Base-by-base conservation (phyloP, 2,888 invertebrate genomes). In the Leptinotarsa haldemani region DNA sequence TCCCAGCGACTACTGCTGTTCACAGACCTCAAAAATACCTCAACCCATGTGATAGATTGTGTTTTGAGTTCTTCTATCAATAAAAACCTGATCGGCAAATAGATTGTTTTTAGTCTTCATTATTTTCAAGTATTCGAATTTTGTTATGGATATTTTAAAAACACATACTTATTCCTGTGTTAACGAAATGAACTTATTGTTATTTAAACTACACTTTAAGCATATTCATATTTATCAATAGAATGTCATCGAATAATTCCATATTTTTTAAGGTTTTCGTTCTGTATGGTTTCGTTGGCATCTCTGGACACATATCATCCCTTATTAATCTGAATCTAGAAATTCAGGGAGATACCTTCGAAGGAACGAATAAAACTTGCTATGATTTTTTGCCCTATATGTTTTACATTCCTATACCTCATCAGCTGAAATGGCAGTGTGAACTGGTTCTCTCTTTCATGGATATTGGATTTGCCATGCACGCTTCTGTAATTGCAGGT, bases 401-500 rank as follows among this genome's bases (percentile, higher is more conserved):
- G 63, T 81, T 77, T 70, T 74, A 77, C 47, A 80, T 77, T 64
- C 82, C 82, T 0, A 79, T 81, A 65, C 74, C 75, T 5, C 68
- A 74, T 2, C 71, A 76, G 4, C 79, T 77, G 4, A 75, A 75
- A 40, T 65, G 40, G 3, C 65, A 70, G 16, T 82, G 82, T 58
- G 70, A 78, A 65, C 71, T 75, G 18, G 77, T 74, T 9, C 63
- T 80, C 16, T 25, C 69, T n/a, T 81, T 77, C 61, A 81, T 82
- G 82, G 76, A 81, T 70, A 65, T 80, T 25, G 74, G 73, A 13
- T 70, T 82, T n/a, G 78, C 64, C 30, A 65, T 77, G n/a, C 77
- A 70, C 63, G 81, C 81, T n/a, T 76, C 73, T 61, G 74, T 80
- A 15, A 81, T 82, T 66, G 77, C 81, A 47, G 70, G 82, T 82